Evolutionary conservation across 2,888 invertebrate genomes (phyloP).

Genomic region (Ashinkailepas kermadecensis): DNA sequence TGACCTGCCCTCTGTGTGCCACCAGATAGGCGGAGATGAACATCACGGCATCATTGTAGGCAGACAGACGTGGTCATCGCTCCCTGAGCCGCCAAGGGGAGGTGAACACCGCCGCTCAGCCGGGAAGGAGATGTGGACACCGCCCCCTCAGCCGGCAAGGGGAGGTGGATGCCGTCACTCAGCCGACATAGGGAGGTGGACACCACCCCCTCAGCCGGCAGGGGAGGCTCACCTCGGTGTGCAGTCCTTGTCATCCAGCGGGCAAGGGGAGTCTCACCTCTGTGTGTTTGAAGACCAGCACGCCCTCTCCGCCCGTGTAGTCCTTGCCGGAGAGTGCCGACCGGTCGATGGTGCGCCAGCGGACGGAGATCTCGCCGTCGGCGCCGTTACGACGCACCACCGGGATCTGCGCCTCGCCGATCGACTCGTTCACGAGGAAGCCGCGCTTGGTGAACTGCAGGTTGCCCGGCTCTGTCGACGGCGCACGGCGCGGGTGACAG

Average conservation of each 20-base stretch:
- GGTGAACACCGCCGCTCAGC: too few species aligned
- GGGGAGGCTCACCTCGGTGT: conserved; percentile 3
- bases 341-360: conserved; percentile 51
- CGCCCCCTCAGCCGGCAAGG: too few species aligned
- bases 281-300: conserved; percentile 44
- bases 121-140: too few species aligned
- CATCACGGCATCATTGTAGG: too few species aligned
- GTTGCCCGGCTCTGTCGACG: conserved; percentile 48
- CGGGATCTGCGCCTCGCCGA: conserved; percentile 45
- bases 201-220: too few species aligned
- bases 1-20: too few species aligned
- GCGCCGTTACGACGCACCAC: conserved; percentile 48
- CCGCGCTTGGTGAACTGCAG: conserved; percentile 51
- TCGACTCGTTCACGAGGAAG: conserved; percentile 50
- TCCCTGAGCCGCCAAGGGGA: too few species aligned
- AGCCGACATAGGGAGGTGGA: too few species aligned
- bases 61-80: too few species aligned
- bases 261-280: conserved; percentile 38
- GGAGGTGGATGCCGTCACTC: too few species aligned
- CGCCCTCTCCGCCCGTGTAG: conserved; percentile 48
- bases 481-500: too few species aligned
- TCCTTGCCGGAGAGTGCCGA: conserved; percentile 50
- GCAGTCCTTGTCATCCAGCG: conserved; percentile 48
- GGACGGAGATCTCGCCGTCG: conserved; percentile 47
- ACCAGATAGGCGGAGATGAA: too few species aligned